These are phyloP conservation scores for Heliconius ismenius DNA, from an alignment of 2,888 invertebrate genomes.

Conservation along the genomic window DNA sequence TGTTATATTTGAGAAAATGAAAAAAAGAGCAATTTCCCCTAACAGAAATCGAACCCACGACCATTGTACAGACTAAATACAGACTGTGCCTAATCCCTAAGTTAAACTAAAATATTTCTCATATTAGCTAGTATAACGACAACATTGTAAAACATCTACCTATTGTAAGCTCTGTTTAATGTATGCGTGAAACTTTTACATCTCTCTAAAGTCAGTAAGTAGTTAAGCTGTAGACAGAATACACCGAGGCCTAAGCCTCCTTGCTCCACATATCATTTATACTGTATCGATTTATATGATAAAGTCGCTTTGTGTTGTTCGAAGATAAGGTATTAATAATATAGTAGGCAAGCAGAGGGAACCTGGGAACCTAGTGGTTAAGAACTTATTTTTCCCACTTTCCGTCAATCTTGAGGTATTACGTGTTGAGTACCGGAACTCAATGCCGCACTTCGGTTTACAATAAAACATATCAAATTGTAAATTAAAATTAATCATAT, in stretches of 20 bases:
- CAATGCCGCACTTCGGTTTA: too few species aligned
- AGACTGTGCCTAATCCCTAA: not conserved
- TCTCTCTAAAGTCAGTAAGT: constrained; percentile 13
- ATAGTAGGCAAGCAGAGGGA: too few species aligned
- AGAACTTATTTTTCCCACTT: too few species aligned
- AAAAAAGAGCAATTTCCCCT: too few species aligned
- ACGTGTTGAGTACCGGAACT: too few species aligned
- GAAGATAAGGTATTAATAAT: not conserved
- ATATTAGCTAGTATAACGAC: not conserved
- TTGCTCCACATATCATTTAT: constrained; percentile 14
- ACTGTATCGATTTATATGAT: constrained; percentile 8
- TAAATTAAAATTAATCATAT: too few species aligned
- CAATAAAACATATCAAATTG: too few species aligned
- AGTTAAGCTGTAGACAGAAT: constrained; percentile 17
- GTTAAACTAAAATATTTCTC: not conserved
- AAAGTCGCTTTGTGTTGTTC: not conserved
- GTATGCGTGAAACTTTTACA: constrained; percentile 21
- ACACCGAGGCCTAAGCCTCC: constrained; percentile 13
- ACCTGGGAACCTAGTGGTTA: too few species aligned
- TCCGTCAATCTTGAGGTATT: too few species aligned
- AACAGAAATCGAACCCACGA: too few species aligned
- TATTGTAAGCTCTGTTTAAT: constrained; percentile 1
- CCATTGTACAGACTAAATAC: not conserved
- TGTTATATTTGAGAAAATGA: too few species aligned
- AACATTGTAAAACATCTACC: constrained; percentile 11